A percentile compares a stretch with the other conserved stretches of the same genome.
phyloP scores from a whole-genome alignment of 2,113 vertebrate genomes.

The Myanophis thanlyinensis region DNA sequence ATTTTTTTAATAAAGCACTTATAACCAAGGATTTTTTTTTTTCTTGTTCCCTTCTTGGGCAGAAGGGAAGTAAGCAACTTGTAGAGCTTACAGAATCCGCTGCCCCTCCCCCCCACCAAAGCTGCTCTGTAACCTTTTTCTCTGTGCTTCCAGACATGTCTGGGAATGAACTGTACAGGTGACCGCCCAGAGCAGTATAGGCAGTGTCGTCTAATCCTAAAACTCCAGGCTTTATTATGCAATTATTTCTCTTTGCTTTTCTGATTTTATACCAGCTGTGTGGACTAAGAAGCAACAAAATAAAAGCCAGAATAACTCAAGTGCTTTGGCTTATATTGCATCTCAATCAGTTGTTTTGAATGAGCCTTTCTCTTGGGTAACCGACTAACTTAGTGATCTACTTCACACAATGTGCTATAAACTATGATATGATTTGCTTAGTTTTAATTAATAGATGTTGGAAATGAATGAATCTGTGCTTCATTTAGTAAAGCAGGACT shows the following conservation, averaged over 20 bases:
- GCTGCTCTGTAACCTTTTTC: slow-evolving; percentile 55
- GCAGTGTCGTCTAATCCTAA: slow-evolving; percentile 73
- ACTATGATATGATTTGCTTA: neutral
- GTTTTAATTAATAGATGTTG: neutral
- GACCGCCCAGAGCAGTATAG: slow-evolving; percentile 62
- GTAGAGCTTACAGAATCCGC: slow-evolving; percentile 23
- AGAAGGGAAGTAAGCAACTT: slow-evolving; percentile 57
- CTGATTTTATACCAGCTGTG: slow-evolving; percentile 79
- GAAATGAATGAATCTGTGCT: neutral
- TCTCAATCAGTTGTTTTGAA: neutral
- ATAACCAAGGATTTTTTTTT: slow-evolving; percentile 41
- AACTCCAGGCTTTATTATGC: slow-evolving; percentile 66
- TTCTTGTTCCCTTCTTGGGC: slow-evolving; percentile 33
- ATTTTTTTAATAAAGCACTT: slow-evolving; percentile 66
- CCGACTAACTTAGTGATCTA: neutral
- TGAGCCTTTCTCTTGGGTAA: neutral
- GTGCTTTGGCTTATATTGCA: slow-evolving; percentile 32
- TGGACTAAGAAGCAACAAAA: slow-evolving; percentile 80
- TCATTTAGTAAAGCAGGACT: neutral
- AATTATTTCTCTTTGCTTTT: slow-evolving; percentile 63
- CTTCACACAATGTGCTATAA: neutral
- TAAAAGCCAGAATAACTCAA: slow-evolving; percentile 79
- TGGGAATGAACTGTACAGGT: slow-evolving; percentile 75
- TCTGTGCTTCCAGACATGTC: slow-evolving; percentile 65
- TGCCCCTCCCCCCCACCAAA: neutral